Base-by-base conservation (phyloP, 2,888 invertebrate species). In the Drosophila aldrichi region DNA sequence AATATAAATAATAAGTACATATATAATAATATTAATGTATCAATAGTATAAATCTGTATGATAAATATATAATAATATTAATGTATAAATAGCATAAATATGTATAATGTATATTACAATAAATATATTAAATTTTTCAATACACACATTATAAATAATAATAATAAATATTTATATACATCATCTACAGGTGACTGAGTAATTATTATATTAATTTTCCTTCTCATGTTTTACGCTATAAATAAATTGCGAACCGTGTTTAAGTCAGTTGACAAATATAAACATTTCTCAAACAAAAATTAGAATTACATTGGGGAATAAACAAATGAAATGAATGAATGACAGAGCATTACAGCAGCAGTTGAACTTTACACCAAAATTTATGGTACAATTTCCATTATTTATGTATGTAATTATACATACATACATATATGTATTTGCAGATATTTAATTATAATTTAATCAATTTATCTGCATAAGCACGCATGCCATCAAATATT, bases 391-490 rank as follows among this genome's bases (percentile, higher is more conserved):
- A 22, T 57, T 60, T 36, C 6, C 25, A 25, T 16, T 25, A 25
- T 16, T 16, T 44, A 8, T 29, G 22, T 20, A 40, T 38, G 20
- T 18, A 43, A 20, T 20, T 20, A 4, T 29, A 18, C 20, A 40
- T 29, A 18, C 20, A 40, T 43, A 20, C 10, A 43, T 22, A 20
- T 44, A 22, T 22, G 1, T 44, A 22, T 32, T 7, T 46, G 16
- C 41, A 6, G 25, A 29, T 18, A 40, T 43, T 54, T 38, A 61
- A 57, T 48, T 46, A 52, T 34, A 55, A 48, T 44, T 34, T 44
- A 32, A 70, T 55, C 25, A 70, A 51, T 61, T 68, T 61, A 55
- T 55, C 25, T 4, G 41, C 20, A 25, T 36, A 48, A 20, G 34
- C 12, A 14, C 20, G 18, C 18, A 49, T 29, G 32, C 40, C 36